Base-by-base conservation (phyloP, 2,797 vertebrate species). In the Ctenopoma multispine region DNA sequence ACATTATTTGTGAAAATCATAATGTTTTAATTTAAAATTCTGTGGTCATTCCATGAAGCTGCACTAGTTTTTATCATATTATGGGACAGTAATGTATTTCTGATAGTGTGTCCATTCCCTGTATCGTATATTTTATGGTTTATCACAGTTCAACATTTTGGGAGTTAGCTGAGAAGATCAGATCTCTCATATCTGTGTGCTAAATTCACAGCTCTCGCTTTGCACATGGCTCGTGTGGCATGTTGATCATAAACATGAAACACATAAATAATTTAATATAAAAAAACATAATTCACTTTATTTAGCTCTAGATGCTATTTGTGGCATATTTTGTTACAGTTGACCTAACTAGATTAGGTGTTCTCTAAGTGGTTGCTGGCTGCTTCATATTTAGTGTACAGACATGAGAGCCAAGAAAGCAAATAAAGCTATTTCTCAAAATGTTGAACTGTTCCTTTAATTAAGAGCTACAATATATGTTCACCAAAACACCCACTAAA, bases 21-120 rank as follows among this genome's bases (percentile, higher is more conserved):
- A 41, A 55, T 9, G 38, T 59, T 36, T 21, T 2, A 1, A 47
- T 63, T 43, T 54, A 55, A 7, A 64, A 23, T 8, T 66, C n/a
- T 40, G n/a, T 10, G 21, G 7, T 59, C 1, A 34, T 58, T 70
- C 56, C 23, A 31, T 53, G 43, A 7, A 38, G 58, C 44, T 50
- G 41, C 21, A 10, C 18, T 46, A 31, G 20, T 53, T 67, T 72
- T 56, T 21, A 54, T 31, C 31, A 48, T 29, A 40, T 36, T 62
- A 31, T 29, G 43, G 54, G 18, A 43, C 29, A 51, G 21, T 9
- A 40, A 17, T 15, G 21, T 65, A 53, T 66, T 82, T 0, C 27
- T 76, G 40, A 55, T 63, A 47, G 49, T 77, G 63, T 61, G 58
- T 53, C 51, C 67, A 69, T 66, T 38, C 34, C 46, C 14, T 75